phyloP scores from a whole-genome alignment of 2,888 invertebrate species.

The Epsilonema sp. region DNA sequence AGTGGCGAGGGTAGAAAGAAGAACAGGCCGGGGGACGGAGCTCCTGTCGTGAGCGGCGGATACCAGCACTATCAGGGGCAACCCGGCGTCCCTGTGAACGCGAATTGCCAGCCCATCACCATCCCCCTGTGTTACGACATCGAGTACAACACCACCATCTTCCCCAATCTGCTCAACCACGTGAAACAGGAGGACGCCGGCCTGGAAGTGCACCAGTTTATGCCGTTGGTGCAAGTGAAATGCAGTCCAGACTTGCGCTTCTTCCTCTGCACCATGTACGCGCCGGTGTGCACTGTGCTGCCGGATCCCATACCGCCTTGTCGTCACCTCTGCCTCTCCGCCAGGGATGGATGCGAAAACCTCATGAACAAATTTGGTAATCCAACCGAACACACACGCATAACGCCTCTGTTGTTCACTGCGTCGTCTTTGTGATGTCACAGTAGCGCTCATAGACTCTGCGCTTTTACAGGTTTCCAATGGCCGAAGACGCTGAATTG shows the following conservation, averaged over 20 bases:
- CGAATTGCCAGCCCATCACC: slow-evolving; percentile 77
- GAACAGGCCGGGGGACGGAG: no score
- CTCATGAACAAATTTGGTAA: slow-evolving; percentile 37
- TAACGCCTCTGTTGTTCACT: no score
- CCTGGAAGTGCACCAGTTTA: slow-evolving; percentile 75
- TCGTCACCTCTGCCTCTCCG: slow-evolving; percentile 32
- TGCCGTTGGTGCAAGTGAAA: slow-evolving; percentile 74
- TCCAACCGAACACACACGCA: no score
- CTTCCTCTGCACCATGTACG: slow-evolving; percentile 82
- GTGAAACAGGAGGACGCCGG: slow-evolving; percentile 84
- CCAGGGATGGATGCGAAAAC: slow-evolving; percentile 32
- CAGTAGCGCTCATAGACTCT: no score
- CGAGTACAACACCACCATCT: slow-evolving; percentile 79
- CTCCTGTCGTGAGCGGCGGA: slow-evolving; percentile 17
- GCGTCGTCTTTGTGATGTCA: no score
- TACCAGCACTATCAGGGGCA: slow-evolving; percentile 34
- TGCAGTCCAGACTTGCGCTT: slow-evolving; percentile 83
- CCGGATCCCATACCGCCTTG: slow-evolving; percentile 37
- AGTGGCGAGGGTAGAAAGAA: no score
- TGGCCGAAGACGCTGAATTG: slow-evolving; percentile 36
- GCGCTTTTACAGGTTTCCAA: no score
- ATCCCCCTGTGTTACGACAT: slow-evolving; percentile 77
- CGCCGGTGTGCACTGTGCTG: slow-evolving; percentile 77
- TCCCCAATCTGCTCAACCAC: slow-evolving; percentile 82
- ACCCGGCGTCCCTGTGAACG: slow-evolving; percentile 41